Evolutionary conservation across 2,888 invertebrate genomes (phyloP), one percentile per base, ranked within the genome.

Genomic region (Phortica magna): DNA sequence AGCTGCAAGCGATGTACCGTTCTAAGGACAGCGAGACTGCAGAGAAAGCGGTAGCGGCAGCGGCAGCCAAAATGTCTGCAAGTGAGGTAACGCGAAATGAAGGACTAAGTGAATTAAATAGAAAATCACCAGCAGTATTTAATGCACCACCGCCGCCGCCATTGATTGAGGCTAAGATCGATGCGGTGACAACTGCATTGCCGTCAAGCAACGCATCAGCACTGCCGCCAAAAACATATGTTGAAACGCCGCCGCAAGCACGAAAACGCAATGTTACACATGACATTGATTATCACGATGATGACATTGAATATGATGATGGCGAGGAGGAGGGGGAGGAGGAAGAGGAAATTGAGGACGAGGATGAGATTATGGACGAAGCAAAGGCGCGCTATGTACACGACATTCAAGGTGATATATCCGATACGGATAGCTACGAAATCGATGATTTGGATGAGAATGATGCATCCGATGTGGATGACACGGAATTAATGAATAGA

Each of bases 401-500:
- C 41, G 22, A 65, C 22, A 78, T 73, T 70, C 81, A 81, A 42
- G 83, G 81, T 65, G 85, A 88, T 42, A 84, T 85, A 31, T 80
- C 85, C 12, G 92, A 92, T 19, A 43, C 43, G 12, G 68, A 71
- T 43, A 71, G 70, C 70, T 71, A 71, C 53, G 75, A 75, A 39
- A 31, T 70, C 73, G 92, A 92, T 48, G 92, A 48, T 89, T 90
- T 93, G 77, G 91, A 93, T 17, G 93, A 93, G 42, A 92, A 92
- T 17, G 93, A 93, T 64, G 93, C 93, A 81, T 94, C 94, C 0
- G 95, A 95, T 82, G 94, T 95, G 0, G 95, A 95, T 87, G 95
- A 96, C 88, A 93, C 93, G 7, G 95, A 95, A 80, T 92, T 96
- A 68, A 92, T 96, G 83, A 95, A 93, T 85, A 93, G 95, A 80